Evolutionary conservation across 2,888 invertebrate genomes (phyloP), one percentile per base, ranked within the genome.

Genomic region (Nezara viridula): DNA sequence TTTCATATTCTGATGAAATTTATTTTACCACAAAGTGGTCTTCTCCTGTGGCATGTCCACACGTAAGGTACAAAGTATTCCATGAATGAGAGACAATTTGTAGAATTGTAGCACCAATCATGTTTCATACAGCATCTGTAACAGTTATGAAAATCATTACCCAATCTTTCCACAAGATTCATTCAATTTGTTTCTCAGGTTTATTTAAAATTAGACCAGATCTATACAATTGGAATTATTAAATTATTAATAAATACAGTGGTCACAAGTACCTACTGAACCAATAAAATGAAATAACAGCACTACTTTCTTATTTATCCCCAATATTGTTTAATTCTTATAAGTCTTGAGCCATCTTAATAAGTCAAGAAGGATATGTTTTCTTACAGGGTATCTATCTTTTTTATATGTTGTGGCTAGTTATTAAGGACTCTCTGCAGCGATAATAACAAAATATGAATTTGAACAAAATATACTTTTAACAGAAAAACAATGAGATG

Each of bases 1-100:
- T 66, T 73, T 2, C 27, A 66, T 73, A 19, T 73, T 73, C 7
- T 73, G 19, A 73, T 37, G 37, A 81, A 81, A 81, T 47, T 81
- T 24, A 47, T 81, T 81, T 94, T 93, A 93, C 97, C 96, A 92
- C 98, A 98, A 55, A 96, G 94, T 0, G 98, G 97, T 0, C 96
- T 96, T 1, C 96, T 96, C 19, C 94, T 94, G 93, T 95, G 96
- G 92, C 98, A 98, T 92, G 96, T 96, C 98, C 98, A 98, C 91
- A 96, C 95, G 92, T 98, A 98, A 4, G 97, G 97, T 91, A 97
- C 95, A 92, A 98, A 95, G 93, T 98, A 98, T 90, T 97, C 96
- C 32, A 96, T 94, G 93, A 96, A 96, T 92, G 96, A 95, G 7
- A 96, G 96, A 92, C 98, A 98, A 92, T 95, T 95, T 89, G 96